These are phyloP conservation scores for Cantharis rufa DNA, from an alignment of 2,888 invertebrate genomes.

Conservation along the genomic window DNA sequence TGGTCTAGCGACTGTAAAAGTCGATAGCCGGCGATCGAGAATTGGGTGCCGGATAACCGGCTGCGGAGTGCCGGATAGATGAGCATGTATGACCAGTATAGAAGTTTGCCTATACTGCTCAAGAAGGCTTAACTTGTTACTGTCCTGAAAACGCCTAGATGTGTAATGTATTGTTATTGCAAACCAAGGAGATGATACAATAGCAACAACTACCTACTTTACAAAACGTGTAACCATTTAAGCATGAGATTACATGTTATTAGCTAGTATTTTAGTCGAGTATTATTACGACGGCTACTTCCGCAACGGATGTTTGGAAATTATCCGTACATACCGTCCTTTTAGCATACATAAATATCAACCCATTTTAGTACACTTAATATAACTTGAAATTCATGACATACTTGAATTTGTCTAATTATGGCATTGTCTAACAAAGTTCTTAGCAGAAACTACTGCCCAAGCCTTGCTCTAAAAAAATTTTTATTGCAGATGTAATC, in stretches of 20 bases:
- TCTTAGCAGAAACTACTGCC: not conserved
- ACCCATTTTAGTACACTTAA: not conserved
- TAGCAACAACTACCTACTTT: slow-evolving; percentile 34
- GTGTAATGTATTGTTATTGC: slow-evolving; percentile 11
- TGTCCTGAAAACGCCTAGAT: not conserved
- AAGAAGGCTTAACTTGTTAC: not conserved
- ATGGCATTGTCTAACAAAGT: not conserved
- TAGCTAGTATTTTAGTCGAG: slow-evolving; percentile 38
- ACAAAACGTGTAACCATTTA: slow-evolving; percentile 36
- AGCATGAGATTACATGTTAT: slow-evolving; percentile 40
- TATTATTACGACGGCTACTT: slow-evolving; percentile 39
- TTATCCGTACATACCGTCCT: slow-evolving; percentile 36
- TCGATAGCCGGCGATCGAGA: no score
- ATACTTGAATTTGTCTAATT: not conserved
- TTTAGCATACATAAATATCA: not conserved
- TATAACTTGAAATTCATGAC: not conserved
- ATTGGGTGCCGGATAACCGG: no score
- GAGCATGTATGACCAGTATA: not conserved
- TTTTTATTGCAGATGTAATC: no score
- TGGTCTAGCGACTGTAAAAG: no score
- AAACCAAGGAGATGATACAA: slow-evolving; percentile 12
- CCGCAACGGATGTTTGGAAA: slow-evolving; percentile 40
- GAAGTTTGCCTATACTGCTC: not conserved
- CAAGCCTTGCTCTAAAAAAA: not conserved
- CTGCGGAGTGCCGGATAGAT: no score